Conservation (phyloP, 2,113 vertebrate genomes). For the Notothenia rossii region DNA sequence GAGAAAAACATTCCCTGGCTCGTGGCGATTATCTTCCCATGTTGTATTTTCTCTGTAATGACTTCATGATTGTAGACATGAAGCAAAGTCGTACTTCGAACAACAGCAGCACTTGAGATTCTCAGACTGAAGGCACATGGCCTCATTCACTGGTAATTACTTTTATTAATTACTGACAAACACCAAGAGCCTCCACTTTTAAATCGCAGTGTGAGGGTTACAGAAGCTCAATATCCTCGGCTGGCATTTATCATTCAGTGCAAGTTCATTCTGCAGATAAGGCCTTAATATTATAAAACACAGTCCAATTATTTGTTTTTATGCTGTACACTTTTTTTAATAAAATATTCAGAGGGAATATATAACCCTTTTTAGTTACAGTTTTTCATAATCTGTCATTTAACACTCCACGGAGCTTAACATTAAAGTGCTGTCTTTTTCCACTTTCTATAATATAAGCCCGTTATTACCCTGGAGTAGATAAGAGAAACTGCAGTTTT, state of each 20-base stretch:
- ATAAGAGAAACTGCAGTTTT: background rate
- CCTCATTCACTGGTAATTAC: constrained; percentile 22
- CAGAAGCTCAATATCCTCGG: background rate
- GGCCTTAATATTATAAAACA: background rate
- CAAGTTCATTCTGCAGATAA: background rate
- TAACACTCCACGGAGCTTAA: background rate
- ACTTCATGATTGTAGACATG: background rate
- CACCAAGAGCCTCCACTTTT: constrained; percentile 15
- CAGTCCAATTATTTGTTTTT: background rate
- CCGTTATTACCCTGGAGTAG: background rate
- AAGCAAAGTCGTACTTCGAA: constrained; percentile 17
- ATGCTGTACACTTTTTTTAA: background rate
- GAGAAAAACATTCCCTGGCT: background rate
- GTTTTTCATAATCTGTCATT: no score
- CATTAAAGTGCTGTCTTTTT: background rate
- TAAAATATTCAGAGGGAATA: background rate
- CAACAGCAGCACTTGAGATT: constrained; percentile 12
- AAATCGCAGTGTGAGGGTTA: background rate
- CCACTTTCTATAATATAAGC: background rate
- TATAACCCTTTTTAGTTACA: background rate
- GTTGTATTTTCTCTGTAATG: constrained; percentile 15
- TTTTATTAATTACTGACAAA: constrained; percentile 38
- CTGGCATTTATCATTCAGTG: constrained; percentile 24
- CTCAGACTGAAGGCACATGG: constrained; percentile 27
- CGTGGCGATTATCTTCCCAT: background rate